Conservation (phyloP, 2,797 vertebrate genomes). For the Sebastes flavidus region DNA sequence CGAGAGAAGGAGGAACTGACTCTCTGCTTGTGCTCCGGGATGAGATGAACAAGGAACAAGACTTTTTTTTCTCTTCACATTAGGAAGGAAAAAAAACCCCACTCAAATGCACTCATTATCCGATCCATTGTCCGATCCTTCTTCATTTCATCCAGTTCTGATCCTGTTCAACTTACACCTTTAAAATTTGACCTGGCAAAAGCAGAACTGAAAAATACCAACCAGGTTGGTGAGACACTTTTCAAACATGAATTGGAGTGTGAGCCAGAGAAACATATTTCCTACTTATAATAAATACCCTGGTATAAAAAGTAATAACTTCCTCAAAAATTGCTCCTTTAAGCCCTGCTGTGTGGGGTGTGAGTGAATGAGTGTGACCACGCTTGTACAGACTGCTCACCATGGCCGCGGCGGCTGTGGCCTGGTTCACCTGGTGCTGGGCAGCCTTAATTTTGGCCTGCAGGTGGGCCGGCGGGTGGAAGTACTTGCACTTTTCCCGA, state of each 20-base stretch:
- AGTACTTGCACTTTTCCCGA: conserved; percentile 99
- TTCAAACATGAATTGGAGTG: conserved; percentile 24
- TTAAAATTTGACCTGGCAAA: conserved; percentile 40
- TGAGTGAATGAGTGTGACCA: conserved; percentile 28
- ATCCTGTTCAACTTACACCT: background rate
- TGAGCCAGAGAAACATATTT: conserved; percentile 33
- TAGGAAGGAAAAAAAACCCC: background rate
- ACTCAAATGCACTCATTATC: background rate
- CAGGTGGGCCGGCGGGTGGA: conserved; percentile 96
- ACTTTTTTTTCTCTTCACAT: conserved; percentile 21
- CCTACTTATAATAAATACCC: background rate
- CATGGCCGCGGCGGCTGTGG: conserved; percentile 97
- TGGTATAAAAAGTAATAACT: too few relatives aligned
- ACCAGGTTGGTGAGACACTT: conserved; percentile 31
- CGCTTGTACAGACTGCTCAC: conserved; percentile 81
- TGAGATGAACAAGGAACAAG: conserved; percentile 68
- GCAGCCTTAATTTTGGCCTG: conserved; percentile 99
- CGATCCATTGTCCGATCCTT: conserved; percentile 44
- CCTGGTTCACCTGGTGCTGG: conserved; percentile 99
- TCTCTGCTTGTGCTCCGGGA: conserved; percentile 47
- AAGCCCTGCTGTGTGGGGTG: conserved; percentile 11
- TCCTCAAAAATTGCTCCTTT: background rate
- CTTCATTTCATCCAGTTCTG: conserved; percentile 49
- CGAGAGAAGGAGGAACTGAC: conserved; percentile 40
- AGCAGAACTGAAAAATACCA: conserved; percentile 58